phyloP scores from a whole-genome alignment of 2,113 vertebrate species.

The Mobula hypostoma region DNA sequence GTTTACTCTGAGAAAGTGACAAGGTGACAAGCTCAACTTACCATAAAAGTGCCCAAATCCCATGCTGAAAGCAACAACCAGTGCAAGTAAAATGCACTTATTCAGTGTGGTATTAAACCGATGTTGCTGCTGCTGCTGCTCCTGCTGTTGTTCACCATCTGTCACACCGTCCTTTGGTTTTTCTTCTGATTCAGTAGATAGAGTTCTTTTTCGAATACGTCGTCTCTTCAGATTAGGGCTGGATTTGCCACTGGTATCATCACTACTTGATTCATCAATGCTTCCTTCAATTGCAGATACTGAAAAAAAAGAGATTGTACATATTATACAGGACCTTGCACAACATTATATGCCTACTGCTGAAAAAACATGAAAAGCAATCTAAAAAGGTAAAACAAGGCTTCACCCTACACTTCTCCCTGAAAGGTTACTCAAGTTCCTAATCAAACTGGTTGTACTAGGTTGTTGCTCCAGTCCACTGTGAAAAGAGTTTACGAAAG shows the following conservation, averaged over 20 bases:
- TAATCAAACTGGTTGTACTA: no score
- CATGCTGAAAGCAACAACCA: slow-evolving; percentile 82
- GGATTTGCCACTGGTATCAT: slow-evolving; percentile 53
- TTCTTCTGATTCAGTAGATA: slow-evolving; percentile 56
- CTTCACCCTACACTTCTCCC: not conserved
- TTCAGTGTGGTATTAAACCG: slow-evolving; percentile 63
- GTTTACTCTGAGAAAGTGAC: not conserved
- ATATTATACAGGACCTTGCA: not conserved
- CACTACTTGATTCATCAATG: slow-evolving; percentile 65
- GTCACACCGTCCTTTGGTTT: not conserved
- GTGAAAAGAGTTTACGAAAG: not conserved
- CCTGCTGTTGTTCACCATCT: not conserved
- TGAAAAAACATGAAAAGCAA: not conserved
- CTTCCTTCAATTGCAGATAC: slow-evolving; percentile 31
- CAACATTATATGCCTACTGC: not conserved
- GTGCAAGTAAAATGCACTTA: slow-evolving; percentile 71
- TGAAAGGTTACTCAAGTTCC: not conserved
- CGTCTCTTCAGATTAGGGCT: slow-evolving; percentile 63
- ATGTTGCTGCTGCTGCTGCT: slow-evolving; percentile 33
- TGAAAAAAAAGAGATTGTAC: not conserved
- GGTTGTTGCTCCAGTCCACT: not conserved
- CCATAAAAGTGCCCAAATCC: slow-evolving; percentile 85
- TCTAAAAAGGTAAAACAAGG: not conserved
- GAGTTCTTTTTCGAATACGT: slow-evolving; percentile 60
- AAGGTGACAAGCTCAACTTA: slow-evolving; percentile 48